These are phyloP conservation scores for Drosophila buzzatii DNA, from an alignment of 2,888 invertebrate genomes.

Conservation along the genomic window DNA sequence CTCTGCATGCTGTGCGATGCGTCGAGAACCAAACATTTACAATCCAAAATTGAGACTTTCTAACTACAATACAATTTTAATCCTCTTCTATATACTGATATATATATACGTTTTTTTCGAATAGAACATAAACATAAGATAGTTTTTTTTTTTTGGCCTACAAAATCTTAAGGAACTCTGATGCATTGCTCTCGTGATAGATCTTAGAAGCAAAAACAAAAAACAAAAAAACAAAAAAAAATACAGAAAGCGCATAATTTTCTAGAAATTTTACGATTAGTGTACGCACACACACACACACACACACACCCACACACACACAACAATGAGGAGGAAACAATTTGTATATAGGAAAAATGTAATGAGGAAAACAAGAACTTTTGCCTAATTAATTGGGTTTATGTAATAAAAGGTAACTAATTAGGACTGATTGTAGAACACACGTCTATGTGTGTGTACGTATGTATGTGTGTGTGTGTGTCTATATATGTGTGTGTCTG, in stretches of 20 bases:
- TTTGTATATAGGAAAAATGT: constrained; percentile 39
- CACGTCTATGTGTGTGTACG: constrained; percentile 8
- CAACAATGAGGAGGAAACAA: neutral
- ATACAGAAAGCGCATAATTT: constrained; percentile 44
- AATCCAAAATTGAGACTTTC: constrained; percentile 62
- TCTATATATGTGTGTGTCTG: neutral
- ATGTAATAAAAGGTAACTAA: constrained; percentile 25
- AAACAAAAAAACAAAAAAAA: neutral
- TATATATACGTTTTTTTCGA: constrained; percentile 15
- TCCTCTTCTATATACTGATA: constrained; percentile 9
- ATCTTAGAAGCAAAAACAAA: constrained; percentile 29
- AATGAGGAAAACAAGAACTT: constrained; percentile 7
- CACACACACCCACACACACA: constrained; percentile 1
- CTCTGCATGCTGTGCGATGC: neutral
- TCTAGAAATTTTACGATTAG: constrained; percentile 55
- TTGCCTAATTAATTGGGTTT: constrained; percentile 9
- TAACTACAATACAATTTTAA: constrained; percentile 42
- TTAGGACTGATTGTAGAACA: constrained; percentile 39
- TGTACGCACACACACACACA: constrained; percentile 20
- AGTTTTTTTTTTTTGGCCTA: constrained; percentile 17
- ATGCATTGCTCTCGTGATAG: constrained; percentile 55
- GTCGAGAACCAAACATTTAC: constrained; percentile 40
- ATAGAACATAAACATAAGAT: constrained; percentile 20
- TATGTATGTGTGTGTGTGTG: neutral
- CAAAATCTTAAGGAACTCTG: constrained; percentile 28